Evolutionary conservation across 2,888 invertebrate species (phyloP), one percentile per base, ranked within the genome.

Genomic region (Kryphioiulus occultus): DNA sequence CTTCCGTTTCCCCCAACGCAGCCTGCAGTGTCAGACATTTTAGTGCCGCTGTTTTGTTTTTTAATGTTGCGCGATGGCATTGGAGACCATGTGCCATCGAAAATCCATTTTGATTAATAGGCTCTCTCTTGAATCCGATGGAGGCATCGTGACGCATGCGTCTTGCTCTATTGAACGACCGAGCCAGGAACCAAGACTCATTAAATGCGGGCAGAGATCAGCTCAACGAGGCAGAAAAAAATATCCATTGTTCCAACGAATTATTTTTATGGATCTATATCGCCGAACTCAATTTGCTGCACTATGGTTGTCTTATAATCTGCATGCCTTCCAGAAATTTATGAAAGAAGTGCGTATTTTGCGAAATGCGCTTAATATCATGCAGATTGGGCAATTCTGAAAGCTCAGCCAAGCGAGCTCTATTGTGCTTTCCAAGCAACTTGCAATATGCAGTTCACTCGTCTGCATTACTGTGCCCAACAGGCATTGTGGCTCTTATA

Each of bases 21-120:
- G 68, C 68, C 19, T 26, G 68, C 68, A 68, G 68, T 68, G 68
- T 68, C 68, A 68, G 68, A 26, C n/a, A 12, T 68, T 68, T 68
- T 68, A 68, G 68, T 68, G 68, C 68, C 68, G 68, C 68, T 68
- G 68, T 68, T 68, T 68, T 68, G 68, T 68, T 68, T 68, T 35
- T 68, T 68, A 68, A 68, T 68, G 68, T 68, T 68, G 68, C 68
- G 68, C 68, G 68, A 26, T 68, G 68, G 68, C 68, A 68, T 26
- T 26, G 26, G 26, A 68, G 68, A 68, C 68, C 68, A 26, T n/a
- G 26, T 68, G 68, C 68, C 68, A 68, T 68, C 68, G 68, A 68
- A 68, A 68, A 68, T 68, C 68, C 68, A 68, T 68, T 68, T 68
- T 68, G 68, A 68, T 68, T 68, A 68, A 68, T 68, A 68, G 68